These are phyloP conservation scores for Lasioglossum malachurum DNA, from an alignment of 2,888 invertebrate species.

Conservation along the genomic window DNA sequence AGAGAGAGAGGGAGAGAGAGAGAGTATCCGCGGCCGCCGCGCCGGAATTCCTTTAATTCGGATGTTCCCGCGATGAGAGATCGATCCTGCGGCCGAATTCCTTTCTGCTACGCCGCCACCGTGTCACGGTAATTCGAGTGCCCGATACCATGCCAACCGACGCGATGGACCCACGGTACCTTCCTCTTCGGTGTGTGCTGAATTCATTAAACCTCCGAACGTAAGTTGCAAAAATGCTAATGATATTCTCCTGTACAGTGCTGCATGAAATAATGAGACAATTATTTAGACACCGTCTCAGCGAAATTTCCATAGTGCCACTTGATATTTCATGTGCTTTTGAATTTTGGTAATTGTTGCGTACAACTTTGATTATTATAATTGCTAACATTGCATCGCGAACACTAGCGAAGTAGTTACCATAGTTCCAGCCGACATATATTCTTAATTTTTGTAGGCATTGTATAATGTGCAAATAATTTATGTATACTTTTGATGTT, in stretches of 20 bases:
- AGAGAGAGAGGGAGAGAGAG: neutral
- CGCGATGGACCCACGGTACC: neutral
- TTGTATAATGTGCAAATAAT: too few species aligned
- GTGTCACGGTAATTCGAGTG: slow-evolving; percentile 23
- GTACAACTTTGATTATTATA: too few species aligned
- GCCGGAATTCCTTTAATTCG: slow-evolving; percentile 62
- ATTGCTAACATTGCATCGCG: too few species aligned
- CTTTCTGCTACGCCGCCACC: slow-evolving; percentile 34
- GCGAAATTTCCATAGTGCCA: too few species aligned
- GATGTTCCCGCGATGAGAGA: slow-evolving; percentile 53
- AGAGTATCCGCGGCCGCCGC: slow-evolving; percentile 32
- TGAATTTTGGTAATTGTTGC: too few species aligned
- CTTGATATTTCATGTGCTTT: too few species aligned
- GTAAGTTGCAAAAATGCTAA: neutral
- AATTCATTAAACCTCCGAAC: neutral
- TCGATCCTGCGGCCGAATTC: slow-evolving; percentile 41
- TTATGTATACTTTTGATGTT: too few species aligned
- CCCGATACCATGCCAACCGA: slow-evolving; percentile 10
- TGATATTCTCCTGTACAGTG: neutral
- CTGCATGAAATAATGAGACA: neutral
- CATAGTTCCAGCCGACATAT: too few species aligned
- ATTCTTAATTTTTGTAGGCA: too few species aligned
- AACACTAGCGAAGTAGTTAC: too few species aligned
- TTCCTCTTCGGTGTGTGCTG: neutral
- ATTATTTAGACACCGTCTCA: neutral